These are phyloP conservation scores for Esox masquinongy DNA, from an alignment of 2,797 vertebrate species.

Conservation along the genomic window DNA sequence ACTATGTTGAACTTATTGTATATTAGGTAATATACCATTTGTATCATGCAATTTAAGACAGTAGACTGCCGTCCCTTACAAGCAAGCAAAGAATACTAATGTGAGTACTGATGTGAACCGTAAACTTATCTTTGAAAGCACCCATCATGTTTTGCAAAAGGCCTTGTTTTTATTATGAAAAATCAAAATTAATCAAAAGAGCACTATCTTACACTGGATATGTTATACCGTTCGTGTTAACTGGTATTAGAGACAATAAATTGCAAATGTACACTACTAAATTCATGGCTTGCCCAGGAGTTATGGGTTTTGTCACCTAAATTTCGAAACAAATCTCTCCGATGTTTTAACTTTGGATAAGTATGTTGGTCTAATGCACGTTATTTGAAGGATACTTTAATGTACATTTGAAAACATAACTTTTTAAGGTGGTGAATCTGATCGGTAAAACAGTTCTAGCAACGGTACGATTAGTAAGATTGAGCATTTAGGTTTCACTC, in stretches of 20 bases:
- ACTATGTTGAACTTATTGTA: not conserved
- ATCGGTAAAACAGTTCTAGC: not conserved
- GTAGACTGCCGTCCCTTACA: not conserved
- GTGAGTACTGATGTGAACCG: not conserved
- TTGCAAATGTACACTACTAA: not conserved
- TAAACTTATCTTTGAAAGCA: not conserved
- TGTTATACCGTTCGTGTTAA: not conserved
- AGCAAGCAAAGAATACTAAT: not conserved
- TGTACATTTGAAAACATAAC: not conserved
- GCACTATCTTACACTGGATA: not conserved
- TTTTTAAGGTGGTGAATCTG: not conserved
- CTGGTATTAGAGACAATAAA: not conserved
- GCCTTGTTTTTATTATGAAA: not conserved
- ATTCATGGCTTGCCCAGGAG: not conserved
- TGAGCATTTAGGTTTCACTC: slow-evolving; percentile 32
- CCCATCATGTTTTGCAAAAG: not conserved
- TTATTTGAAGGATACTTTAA: not conserved
- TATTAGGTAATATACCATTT: not conserved
- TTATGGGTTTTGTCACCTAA: slow-evolving; percentile 1
- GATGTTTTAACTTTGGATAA: not conserved
- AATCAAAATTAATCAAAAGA: not conserved
- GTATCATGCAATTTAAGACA: slow-evolving; percentile 4
- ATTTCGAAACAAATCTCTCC: not conserved
- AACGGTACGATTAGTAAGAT: not conserved
- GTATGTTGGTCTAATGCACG: not conserved